These are phyloP conservation scores for Campoletis sonorensis DNA, from an alignment of 1,140 invertebrate genomes.

Conservation along the genomic window DNA sequence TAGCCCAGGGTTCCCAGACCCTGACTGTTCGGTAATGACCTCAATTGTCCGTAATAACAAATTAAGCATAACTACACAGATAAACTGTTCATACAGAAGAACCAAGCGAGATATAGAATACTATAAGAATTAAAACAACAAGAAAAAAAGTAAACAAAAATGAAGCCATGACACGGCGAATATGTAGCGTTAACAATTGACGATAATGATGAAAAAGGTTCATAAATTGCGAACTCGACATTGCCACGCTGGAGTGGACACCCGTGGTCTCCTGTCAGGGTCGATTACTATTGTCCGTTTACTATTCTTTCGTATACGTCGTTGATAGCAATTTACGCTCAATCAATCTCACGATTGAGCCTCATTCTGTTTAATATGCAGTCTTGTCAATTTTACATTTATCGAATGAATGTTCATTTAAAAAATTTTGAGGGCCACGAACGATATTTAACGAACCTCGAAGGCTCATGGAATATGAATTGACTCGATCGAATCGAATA, in stretches of 20 bases:
- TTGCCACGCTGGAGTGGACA: slow-evolving; percentile 19
- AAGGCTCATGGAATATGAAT: too few relatives aligned
- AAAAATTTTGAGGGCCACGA: too few relatives aligned
- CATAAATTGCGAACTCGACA: background rate
- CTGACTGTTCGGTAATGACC: slow-evolving; percentile 69
- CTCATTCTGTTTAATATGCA: background rate
- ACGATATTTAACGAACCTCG: too few relatives aligned
- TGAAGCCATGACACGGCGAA: background rate
- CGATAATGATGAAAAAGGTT: background rate
- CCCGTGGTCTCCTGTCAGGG: background rate
- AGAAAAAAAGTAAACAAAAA: background rate
- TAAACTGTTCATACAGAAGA: slow-evolving; percentile 1
- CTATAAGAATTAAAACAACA: background rate
- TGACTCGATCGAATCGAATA: too few relatives aligned
- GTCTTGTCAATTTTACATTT: background rate
- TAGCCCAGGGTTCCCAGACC: slow-evolving; percentile 50
- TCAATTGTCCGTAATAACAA: slow-evolving; percentile 56
- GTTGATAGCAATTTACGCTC: background rate
- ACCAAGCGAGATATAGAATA: background rate
- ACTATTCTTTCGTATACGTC: slow-evolving; percentile 7
- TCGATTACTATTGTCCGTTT: background rate
- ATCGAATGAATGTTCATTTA: background rate
- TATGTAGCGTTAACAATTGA: slow-evolving; percentile 2
- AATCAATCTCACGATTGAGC: background rate
- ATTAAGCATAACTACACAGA: slow-evolving; percentile 48